Evolutionary conservation across 2,888 invertebrate species (phyloP).

Genomic region (Alviniconcha strummeri): DNA sequence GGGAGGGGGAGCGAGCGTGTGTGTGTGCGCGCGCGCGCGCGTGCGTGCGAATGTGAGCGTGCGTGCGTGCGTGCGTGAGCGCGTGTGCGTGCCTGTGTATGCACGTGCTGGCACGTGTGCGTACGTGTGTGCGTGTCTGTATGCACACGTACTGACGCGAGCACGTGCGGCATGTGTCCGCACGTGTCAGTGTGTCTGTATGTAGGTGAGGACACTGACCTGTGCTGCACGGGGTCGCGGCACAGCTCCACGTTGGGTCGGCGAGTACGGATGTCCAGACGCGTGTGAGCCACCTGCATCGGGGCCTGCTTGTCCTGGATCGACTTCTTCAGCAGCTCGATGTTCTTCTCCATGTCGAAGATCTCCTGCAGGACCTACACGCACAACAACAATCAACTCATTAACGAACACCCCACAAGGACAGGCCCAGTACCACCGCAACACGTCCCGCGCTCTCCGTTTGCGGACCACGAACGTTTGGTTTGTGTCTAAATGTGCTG

Average conservation of each 20-base stretch:
- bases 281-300: conserved; percentile 82
- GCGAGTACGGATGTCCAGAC: conserved; percentile 91
- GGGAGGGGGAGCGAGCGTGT: no score
- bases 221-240: conserved; percentile 87
- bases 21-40: not conserved
- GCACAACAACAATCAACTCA: not conserved
- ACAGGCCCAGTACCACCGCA: no score
- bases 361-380: conserved; percentile 91
- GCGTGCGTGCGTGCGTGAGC: no score
- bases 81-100: no score
- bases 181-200: no score
- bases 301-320: conserved; percentile 86
- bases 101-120: not conserved
- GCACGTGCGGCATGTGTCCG: not conserved
- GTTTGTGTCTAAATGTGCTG: no score
- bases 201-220: conserved; percentile 75
- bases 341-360: conserved; percentile 93
- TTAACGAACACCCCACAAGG: no score
- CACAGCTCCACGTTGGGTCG: conserved; percentile 92
- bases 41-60: not conserved
- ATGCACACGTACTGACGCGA: not conserved
- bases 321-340: conserved; percentile 90
- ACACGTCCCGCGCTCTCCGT: no score
- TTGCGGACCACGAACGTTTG: no score
- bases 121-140: not conserved